A percentile compares a stretch with the other conserved stretches of the same genome.
Conservation (phyloP, 2,888 invertebrate genomes). For the Synanthedon andrenaeformis region DNA sequence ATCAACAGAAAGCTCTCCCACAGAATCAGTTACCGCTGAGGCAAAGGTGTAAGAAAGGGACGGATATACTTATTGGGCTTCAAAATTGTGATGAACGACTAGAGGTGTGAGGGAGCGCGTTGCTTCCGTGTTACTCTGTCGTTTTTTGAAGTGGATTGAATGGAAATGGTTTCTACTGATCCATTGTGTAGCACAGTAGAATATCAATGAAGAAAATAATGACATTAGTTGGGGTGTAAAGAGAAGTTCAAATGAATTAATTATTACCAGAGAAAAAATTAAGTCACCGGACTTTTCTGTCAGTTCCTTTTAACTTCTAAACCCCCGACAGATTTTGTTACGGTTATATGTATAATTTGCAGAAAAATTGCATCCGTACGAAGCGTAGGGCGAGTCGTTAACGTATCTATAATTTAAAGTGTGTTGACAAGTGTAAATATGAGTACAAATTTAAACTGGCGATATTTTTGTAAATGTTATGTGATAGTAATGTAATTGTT, state of each 20-base stretch:
- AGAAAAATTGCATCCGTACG: no score
- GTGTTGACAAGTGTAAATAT: neutral
- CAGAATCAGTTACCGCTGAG: conserved; percentile 42
- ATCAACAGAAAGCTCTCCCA: conserved; percentile 20
- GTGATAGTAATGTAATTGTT: conserved; percentile 39
- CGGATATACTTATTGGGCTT: neutral
- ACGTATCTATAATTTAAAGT: neutral
- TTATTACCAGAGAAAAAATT: no score
- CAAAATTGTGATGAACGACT: neutral
- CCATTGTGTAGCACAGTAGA: no score
- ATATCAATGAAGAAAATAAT: no score
- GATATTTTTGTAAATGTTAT: conserved; percentile 39
- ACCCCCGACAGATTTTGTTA: no score
- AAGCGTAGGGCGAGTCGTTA: no score
- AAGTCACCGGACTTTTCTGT: no score
- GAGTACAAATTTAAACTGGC: neutral
- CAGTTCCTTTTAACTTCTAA: no score
- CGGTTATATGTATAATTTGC: no score
- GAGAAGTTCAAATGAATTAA: no score
- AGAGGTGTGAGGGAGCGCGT: neutral
- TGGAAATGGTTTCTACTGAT: neutral
- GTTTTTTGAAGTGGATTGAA: neutral
- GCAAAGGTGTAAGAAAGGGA: conserved; percentile 34
- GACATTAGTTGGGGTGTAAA: no score
- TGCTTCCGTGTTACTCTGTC: neutral